Conservation (phyloP, 1,140 invertebrate species). For the Halotydeus destructor region DNA sequence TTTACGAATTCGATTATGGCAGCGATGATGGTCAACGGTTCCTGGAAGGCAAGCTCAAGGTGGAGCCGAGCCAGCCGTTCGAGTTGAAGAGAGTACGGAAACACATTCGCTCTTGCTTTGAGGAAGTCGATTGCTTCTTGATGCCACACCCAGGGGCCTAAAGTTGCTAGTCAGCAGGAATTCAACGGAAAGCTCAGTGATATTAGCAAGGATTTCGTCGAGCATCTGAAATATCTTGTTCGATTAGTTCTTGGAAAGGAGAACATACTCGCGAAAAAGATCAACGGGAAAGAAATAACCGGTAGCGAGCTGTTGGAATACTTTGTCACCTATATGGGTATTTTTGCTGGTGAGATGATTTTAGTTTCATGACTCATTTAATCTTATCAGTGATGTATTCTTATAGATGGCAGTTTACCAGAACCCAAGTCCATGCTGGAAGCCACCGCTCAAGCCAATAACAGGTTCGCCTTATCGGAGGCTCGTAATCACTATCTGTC, state of each 20-base stretch:
- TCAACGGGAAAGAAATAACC: slow-evolving; percentile 77
- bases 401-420: slow-evolving; percentile 74
- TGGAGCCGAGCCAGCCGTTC: slow-evolving; percentile 69
- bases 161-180: slow-evolving; percentile 81
- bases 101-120: slow-evolving; percentile 86
- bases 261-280: slow-evolving; percentile 85
- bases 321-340: slow-evolving; percentile 43
- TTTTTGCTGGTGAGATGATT: slow-evolving; percentile 11
- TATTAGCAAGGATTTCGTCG: slow-evolving; percentile 81
- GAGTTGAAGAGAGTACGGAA: slow-evolving; percentile 78
- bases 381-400: slow-evolving; percentile 7
- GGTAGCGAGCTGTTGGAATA: slow-evolving; percentile 83
- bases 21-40: slow-evolving; percentile 64
- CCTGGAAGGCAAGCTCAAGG: slow-evolving; percentile 56
- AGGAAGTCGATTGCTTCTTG: slow-evolving; percentile 82
- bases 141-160: slow-evolving; percentile 94
- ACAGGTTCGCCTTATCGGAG: slow-evolving; percentile 71
- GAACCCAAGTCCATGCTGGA: slow-evolving; percentile 97
- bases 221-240: slow-evolving; percentile 57
- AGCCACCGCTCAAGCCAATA: slow-evolving; percentile 95
- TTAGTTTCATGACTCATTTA: neutral
- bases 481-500: slow-evolving; percentile 77
- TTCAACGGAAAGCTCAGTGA: slow-evolving; percentile 86
- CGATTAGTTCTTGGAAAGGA: slow-evolving; percentile 67
- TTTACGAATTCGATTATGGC: slow-evolving; percentile 87